Evolutionary conservation across 2,888 invertebrate genomes (phyloP), one percentile per base, ranked within the genome.

Genomic region (Ectobius pallidus): DNA sequence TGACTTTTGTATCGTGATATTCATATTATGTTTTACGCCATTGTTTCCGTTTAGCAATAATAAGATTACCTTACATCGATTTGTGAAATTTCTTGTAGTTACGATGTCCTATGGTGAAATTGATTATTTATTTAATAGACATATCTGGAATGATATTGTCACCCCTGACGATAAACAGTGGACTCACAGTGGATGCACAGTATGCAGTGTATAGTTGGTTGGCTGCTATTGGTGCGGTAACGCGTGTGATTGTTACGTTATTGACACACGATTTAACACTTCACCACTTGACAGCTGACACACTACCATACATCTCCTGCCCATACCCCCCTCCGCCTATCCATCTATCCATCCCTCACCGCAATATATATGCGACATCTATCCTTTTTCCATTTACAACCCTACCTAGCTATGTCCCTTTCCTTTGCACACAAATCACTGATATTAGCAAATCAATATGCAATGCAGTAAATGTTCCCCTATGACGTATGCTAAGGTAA

Each of bases 261-360:
- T 75, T 72, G 75, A 75, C 75, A 72, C 63, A 65, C 73, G 75
- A 75, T 75, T 75, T 72, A 73, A 74, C 75, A 71, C 71, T 71
- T 69, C 58, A 69, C 62, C 73, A 73, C 73, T 68, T 70, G 75
- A 75, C 75, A 75, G 75, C 73, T 75, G 75, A 70, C 70, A 72
- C 62, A 61, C 62, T 69, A 62, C 62, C 34, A 71, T 55, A 52
- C 52, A 52, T 55, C 69, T 55, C 52, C 14, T 52, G 52, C 69
- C 55, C 68, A 63, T 39, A 63, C 63, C 32, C 32, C 4, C 39
- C 3, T 11, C 25, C 55, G 18, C n/a, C 61, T 20, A 34, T 61
- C 61, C 58, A 63, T 20, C 39, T 34, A 32, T 46, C 46, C 34
- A 34, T 34, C 34, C 65, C 46, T 14, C 46, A n/a, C 25, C 44